Evolutionary conservation across 1,140 invertebrate genomes (phyloP), one percentile per base, ranked within the genome.

Genomic region (Zaprionus vittiger): DNA sequence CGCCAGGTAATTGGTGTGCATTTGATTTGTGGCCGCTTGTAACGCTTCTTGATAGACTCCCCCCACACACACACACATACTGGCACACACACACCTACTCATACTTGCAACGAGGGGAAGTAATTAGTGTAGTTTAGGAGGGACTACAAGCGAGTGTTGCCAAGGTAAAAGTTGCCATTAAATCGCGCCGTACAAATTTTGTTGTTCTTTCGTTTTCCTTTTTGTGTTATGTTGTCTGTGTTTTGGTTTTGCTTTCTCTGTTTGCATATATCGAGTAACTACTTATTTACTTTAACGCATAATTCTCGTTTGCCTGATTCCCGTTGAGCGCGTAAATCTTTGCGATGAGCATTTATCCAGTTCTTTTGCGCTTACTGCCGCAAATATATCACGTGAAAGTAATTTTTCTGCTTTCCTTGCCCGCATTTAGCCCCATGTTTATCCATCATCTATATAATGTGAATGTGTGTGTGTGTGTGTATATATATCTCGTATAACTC

Each of bases 1-100:
- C 84, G 84, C 84, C 84, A 89, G 78, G 84, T 89, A 90, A 89
- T 89, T 89, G 84, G 84, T 89, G 85, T 89, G 85, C 81, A 89
- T 90, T 89, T 89, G 84, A 89, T 89, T 89, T 89, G 84, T 89
- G 81, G 84, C 81, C 68, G 75, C 71, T 79, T 87, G 81, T 69
- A 89, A 89, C 81, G 85, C 74, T 84, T 68, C 73, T 76, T 69
- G 80, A 83, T 86, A 63, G 77, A 83, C 72, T 41, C 65, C 77
- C 56, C 38, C 52, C 34, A 38, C 38, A 69, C 59, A 56, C 28
- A 34, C 0, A 1, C 66, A 77, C 28, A 41, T 1, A 28, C 20
- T 59, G 37, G 12, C 63, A 68, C 47, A 52, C 47, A 52, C 20
- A 24, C 20, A 52, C 41, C 4, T 14, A 44, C 38, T 17, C 38